A percentile compares a stretch with the other conserved stretches of the same genome.
Evolutionary conservation across 2,797 vertebrate genomes (phyloP).

Genomic region (Cuniculus paca): DNA sequence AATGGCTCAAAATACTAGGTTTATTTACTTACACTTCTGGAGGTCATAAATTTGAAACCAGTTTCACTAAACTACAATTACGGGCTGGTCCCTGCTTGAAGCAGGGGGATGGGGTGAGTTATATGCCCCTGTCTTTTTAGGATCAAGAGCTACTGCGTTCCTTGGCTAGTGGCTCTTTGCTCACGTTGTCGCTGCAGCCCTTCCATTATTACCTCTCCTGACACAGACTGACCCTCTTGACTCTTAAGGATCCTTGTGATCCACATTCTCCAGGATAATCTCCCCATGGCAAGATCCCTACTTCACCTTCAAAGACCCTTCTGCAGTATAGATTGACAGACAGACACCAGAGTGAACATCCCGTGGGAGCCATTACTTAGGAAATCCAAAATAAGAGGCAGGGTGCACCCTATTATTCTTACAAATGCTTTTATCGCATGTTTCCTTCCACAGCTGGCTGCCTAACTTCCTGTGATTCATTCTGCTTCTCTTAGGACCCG

Average conservation of each 20-base stretch:
- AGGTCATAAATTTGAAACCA: neutral
- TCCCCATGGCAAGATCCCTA: neutral
- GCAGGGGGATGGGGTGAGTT: too few species aligned
- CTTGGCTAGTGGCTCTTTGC: neutral
- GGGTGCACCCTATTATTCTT: accelerated
- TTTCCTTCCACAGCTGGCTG: neutral
- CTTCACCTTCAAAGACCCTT: neutral
- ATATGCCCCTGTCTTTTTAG: too few species aligned
- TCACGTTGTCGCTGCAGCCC: neutral
- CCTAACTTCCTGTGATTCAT: neutral
- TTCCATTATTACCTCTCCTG: neutral
- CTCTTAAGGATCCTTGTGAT: too few species aligned
- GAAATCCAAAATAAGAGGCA: neutral
- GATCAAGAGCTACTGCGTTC: neutral
- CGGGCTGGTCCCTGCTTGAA: neutral
- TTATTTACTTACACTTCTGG: neutral
- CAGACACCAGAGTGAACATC: neutral
- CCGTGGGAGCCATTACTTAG: too few species aligned
- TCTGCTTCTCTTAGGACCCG: neutral
- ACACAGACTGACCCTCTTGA: neutral
- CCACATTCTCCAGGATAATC: too few species aligned
- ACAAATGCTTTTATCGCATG: accelerated
- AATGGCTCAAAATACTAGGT: neutral
- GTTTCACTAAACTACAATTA: too few species aligned
- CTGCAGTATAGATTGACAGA: too few species aligned